phyloP scores from a whole-genome alignment of 1,140 invertebrate species.

The Caenorhabditis tropicalis region DNA sequence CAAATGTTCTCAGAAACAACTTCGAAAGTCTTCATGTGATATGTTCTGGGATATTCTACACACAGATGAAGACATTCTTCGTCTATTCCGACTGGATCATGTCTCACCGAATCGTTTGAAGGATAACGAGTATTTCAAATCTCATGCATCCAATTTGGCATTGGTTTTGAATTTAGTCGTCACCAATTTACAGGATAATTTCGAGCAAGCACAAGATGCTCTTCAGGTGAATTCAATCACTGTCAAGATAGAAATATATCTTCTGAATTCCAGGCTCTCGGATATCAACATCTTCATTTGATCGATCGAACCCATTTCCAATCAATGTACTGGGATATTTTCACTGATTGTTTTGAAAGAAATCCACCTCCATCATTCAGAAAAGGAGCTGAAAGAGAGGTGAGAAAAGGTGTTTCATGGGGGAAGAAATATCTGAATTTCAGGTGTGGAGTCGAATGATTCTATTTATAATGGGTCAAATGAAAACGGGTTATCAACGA shows the following conservation, averaged over 20 bases:
- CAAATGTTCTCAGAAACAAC: slow-evolving; percentile 51
- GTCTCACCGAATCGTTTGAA: slow-evolving; percentile 17
- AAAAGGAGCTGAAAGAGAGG: slow-evolving; percentile 47
- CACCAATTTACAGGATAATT: slow-evolving; percentile 48
- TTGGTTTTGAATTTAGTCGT: slow-evolving; percentile 53
- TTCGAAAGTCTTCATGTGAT: slow-evolving; percentile 39
- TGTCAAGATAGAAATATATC: background rate
- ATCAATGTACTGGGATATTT: slow-evolving; percentile 54
- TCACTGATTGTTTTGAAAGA: slow-evolving; percentile 55
- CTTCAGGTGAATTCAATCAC: slow-evolving; percentile 32
- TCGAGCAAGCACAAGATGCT: slow-evolving; percentile 48
- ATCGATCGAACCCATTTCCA: slow-evolving; percentile 39
- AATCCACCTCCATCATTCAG: slow-evolving; percentile 52
- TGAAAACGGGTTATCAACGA: slow-evolving; percentile 54
- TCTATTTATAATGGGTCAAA: slow-evolving; percentile 54
- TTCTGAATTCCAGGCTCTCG: slow-evolving; percentile 41
- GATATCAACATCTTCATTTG: slow-evolving; percentile 43
- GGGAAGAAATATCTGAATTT: background rate
- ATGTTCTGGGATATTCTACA: slow-evolving; percentile 51
- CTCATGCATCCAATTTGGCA: slow-evolving; percentile 49
- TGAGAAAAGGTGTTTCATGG: background rate
- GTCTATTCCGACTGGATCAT: slow-evolving; percentile 41
- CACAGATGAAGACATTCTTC: slow-evolving; percentile 44
- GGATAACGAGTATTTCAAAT: slow-evolving; percentile 52
- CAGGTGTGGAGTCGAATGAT: slow-evolving; percentile 55